These are phyloP conservation scores for Empidonax alnorum DNA, from an alignment of 2,113 vertebrate genomes.

Conservation along the genomic window DNA sequence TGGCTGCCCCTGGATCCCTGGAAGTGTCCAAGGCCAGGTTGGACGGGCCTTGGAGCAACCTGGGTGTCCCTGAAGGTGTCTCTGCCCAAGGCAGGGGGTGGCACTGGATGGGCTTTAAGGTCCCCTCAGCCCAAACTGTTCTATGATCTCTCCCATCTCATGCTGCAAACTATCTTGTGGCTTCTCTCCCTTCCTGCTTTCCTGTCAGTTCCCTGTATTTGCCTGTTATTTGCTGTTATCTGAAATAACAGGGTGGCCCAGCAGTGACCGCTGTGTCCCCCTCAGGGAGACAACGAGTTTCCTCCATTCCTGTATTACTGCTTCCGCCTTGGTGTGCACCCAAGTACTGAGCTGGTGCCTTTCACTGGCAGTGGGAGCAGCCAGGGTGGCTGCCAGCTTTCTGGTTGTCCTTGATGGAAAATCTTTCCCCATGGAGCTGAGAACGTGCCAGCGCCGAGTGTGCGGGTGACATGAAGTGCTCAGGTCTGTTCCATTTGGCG, in stretches of 20 bases:
- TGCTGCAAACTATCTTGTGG: accelerated
- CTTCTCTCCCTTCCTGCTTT: not conserved
- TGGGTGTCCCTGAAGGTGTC: accelerated
- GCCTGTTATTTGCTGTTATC: not conserved
- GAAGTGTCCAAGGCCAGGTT: not conserved
- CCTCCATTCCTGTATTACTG: accelerated
- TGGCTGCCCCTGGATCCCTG: not conserved
- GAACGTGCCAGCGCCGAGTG: not conserved
- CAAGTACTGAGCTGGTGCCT: not conserved
- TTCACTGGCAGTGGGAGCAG: not conserved
- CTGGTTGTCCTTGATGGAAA: not conserved
- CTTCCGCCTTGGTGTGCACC: not conserved
- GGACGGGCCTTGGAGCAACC: accelerated
- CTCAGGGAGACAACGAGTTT: not conserved
- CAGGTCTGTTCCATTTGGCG: not conserved
- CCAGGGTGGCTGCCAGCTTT: not conserved
- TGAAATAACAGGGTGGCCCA: no score
- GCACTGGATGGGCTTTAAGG: accelerated
- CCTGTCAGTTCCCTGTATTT: not conserved
- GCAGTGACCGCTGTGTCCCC: not conserved
- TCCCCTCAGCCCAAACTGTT: not conserved
- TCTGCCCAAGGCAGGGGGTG: not conserved
- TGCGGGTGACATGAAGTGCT: not conserved
- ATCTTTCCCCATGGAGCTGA: not conserved
- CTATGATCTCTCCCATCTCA: not conserved